Evolutionary conservation across 2,888 invertebrate species (phyloP).

Genomic region (Pachymerium ferrugineum): DNA sequence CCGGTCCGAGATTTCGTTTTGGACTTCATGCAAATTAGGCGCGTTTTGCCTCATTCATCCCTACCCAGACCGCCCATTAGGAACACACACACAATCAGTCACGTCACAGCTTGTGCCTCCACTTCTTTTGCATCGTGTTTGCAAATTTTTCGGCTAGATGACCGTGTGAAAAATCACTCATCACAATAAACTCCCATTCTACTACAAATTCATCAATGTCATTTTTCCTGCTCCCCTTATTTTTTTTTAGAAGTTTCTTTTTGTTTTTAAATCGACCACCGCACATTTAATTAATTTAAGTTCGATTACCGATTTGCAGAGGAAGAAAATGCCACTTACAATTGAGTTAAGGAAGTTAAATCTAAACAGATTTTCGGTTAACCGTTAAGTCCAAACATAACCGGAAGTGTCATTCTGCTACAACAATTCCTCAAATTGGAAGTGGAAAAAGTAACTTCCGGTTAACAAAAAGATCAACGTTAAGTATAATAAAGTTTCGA

Average conservation of each 20-base stretch:
- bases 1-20: conserved; percentile 26
- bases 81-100: conserved; percentile 17
- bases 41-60: conserved; percentile 15
- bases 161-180: conserved; percentile 28
- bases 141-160: conserved; percentile 15
- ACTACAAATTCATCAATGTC: neutral
- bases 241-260: neutral
- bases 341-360: no score
- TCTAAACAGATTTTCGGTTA: no score
- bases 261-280: neutral
- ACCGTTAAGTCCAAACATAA: no score
- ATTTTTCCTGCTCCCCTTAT: neutral
- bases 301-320: no score
- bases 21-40: conserved; percentile 30
- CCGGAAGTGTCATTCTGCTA: no score
- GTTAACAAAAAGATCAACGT: no score
- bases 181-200: conserved; percentile 7
- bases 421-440: no score
- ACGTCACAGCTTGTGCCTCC: conserved; percentile 23
- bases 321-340: no score
- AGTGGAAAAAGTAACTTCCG: no score
- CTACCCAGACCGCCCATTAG: conserved; percentile 27
- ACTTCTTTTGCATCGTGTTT: conserved; percentile 25
- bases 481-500: no score
- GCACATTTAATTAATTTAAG: neutral